Percentiles rank a stretch among this genome's conserved stretches.
Evolutionary conservation across 2,797 vertebrate genomes (phyloP).

Genomic region (Aratinga solstitialis): DNA sequence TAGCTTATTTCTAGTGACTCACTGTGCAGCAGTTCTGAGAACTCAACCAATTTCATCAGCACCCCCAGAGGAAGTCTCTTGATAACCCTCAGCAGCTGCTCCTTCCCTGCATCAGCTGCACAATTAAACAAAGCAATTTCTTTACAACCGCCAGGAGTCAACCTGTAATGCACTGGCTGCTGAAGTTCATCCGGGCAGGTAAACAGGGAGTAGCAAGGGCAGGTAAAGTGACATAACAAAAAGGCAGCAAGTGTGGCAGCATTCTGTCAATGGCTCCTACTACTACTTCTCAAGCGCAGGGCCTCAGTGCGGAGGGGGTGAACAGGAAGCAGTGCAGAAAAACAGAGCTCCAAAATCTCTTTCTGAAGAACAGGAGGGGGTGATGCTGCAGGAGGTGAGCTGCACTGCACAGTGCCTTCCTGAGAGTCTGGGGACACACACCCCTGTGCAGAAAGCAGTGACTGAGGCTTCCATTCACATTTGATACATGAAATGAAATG

Average conservation of each 20-base stretch:
- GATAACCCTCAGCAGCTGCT: background rate
- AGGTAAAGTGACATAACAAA: rapidly evolving
- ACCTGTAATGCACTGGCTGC: rapidly evolving
- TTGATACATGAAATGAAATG: background rate
- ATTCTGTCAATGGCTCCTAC: background rate
- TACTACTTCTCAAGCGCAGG: background rate
- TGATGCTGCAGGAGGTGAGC: background rate
- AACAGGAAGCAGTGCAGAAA: background rate
- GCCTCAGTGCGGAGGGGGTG: background rate
- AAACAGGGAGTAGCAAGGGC: background rate
- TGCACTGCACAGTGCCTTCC: background rate
- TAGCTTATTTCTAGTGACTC: background rate
- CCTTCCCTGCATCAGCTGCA: background rate
- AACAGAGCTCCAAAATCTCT: background rate
- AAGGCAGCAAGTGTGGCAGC: background rate
- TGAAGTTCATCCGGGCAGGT: background rate
- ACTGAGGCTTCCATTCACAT: background rate
- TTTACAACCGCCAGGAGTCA: background rate
- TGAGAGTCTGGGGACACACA: background rate
- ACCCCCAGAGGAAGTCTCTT: background rate
- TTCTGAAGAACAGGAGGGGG: background rate
- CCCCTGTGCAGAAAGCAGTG: background rate
- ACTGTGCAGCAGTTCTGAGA: slow-evolving; percentile 20
- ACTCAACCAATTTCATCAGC: slow-evolving; percentile 5
- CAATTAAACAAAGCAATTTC: background rate